These are phyloP conservation scores for Trogon melanurus DNA, from an alignment of 2,113 vertebrate species.

Conservation along the genomic window DNA sequence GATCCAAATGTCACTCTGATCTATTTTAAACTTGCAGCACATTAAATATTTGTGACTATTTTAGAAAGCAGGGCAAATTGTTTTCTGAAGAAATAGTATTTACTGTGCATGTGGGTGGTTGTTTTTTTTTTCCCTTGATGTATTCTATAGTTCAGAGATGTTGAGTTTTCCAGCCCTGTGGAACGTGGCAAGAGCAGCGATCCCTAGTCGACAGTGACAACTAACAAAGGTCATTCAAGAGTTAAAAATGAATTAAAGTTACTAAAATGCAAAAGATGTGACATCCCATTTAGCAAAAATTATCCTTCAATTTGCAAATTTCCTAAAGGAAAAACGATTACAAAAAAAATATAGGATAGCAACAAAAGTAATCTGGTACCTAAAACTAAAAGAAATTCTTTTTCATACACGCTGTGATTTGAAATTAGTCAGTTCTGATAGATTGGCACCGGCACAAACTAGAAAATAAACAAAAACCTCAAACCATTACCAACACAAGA, in stretches of 20 bases:
- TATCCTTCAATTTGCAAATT: not conserved
- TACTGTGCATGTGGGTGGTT: not conserved
- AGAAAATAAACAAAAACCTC: not conserved
- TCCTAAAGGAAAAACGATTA: not conserved
- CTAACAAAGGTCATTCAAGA: constrained; percentile 16
- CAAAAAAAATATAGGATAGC: not conserved
- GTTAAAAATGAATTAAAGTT: constrained; percentile 13
- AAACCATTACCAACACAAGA: not conserved
- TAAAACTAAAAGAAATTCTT: not conserved
- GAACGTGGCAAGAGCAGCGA: not conserved
- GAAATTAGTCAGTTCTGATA: not conserved
- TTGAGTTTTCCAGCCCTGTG: not conserved
- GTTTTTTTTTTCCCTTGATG: not conserved
- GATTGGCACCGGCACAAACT: not conserved
- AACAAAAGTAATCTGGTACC: not conserved
- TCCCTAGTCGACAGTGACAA: not conserved
- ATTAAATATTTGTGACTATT: constrained; percentile 49
- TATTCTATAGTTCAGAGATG: not conserved
- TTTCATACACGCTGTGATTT: not conserved
- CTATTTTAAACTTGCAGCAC: not conserved
- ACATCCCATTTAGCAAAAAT: not conserved
- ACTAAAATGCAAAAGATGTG: not conserved
- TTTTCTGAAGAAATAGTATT: constrained; percentile 46
- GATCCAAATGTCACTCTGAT: not conserved
- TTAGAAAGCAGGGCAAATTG: constrained; percentile 40